Percentiles rank a stretch among this genome's conserved stretches.
Conservation (phyloP, 2,113 vertebrate species). For the Fulica atra region DNA sequence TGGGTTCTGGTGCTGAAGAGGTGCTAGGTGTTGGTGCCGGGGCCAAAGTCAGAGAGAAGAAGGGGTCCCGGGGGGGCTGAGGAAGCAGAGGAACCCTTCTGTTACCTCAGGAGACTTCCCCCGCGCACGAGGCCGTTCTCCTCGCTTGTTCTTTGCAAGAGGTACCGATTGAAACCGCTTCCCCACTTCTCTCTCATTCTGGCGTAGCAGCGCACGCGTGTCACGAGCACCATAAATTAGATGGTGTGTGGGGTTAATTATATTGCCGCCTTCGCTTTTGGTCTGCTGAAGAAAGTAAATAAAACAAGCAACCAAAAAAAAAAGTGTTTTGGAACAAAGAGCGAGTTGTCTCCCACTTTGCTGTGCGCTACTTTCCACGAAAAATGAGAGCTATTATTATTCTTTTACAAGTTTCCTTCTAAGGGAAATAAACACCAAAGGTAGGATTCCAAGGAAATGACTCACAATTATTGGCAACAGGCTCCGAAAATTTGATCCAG, state of each 20-base stretch:
- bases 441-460: slow-evolving; percentile 90
- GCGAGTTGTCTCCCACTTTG: slow-evolving; percentile 69
- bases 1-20: not conserved
- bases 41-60: not conserved
- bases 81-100: slow-evolving; percentile 25
- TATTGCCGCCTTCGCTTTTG: not conserved
- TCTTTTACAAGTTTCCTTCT: slow-evolving; percentile 88
- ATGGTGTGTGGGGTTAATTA: slow-evolving; percentile 31
- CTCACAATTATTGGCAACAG: slow-evolving; percentile 85
- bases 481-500: slow-evolving; percentile 77
- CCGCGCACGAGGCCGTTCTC: not conserved
- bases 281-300: slow-evolving; percentile 65
- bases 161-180: slow-evolving; percentile 13
- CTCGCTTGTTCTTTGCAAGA: not conserved
- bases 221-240: not conserved
- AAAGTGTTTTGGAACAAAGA: slow-evolving; percentile 77
- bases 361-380: slow-evolving; percentile 60
- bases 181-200: not conserved
- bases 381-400: slow-evolving; percentile 74
- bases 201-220: not conserved
- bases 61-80: not conserved
- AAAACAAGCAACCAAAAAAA: slow-evolving; percentile 43
- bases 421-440: slow-evolving; percentile 89
- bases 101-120: not conserved
- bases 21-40: not conserved